Evolutionary conservation across 2,113 vertebrate species (phyloP).

Genomic region (Echinops telfairi): DNA sequence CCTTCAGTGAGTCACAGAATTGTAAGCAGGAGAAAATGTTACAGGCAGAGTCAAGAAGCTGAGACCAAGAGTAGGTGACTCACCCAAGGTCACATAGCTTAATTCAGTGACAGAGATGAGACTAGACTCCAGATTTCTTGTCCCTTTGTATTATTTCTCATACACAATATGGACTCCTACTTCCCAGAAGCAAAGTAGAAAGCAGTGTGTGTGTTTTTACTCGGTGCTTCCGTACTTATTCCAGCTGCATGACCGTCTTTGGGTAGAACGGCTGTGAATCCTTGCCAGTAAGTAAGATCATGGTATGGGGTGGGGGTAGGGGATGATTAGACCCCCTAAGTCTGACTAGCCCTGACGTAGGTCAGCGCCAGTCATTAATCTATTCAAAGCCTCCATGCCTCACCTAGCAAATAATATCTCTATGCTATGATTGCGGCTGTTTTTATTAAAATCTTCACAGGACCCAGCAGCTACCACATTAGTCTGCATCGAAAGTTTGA

Average conservation of each 20-base stretch:
- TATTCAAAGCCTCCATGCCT: neutral
- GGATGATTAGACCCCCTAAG: neutral
- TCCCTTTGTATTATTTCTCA: constrained; percentile 27
- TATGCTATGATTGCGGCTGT: neutral
- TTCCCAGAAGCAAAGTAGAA: neutral
- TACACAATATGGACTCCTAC: neutral
- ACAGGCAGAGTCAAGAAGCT: neutral
- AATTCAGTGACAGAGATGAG: neutral
- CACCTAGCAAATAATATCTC: neutral
- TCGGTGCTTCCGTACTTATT: constrained; percentile 4
- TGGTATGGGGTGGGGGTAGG: neutral
- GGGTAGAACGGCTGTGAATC: neutral
- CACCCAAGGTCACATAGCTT: neutral
- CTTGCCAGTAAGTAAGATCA: constrained; percentile 13
- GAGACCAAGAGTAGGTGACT: constrained; percentile 10
- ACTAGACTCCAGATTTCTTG: neutral
- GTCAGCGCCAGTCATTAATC: neutral
- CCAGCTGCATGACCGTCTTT: neutral
- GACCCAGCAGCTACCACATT: constrained; percentile 2
- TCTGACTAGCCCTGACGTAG: constrained; percentile 23
- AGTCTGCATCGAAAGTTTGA: neutral
- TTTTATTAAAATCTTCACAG: constrained; percentile 3
- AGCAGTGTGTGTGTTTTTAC: neutral
- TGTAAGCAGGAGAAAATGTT: constrained; percentile 13
- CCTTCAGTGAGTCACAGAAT: constrained; percentile 22